Evolutionary conservation across 1,140 invertebrate genomes (phyloP).

Genomic region (Nomia melanderi): DNA sequence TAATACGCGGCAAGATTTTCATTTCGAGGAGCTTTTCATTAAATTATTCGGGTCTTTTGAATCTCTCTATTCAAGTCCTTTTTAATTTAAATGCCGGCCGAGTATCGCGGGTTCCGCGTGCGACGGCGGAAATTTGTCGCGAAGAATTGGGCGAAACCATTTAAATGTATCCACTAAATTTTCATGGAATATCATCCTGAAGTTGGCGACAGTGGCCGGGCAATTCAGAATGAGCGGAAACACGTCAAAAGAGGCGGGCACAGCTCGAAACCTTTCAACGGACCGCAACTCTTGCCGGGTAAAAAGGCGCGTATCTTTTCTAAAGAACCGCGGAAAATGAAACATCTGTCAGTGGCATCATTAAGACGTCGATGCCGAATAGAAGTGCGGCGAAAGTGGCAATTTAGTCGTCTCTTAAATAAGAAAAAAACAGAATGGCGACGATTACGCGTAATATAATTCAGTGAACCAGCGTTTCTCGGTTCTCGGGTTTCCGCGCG

Average conservation of each 20-base stretch:
- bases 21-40: too few species aligned
- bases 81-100: background rate
- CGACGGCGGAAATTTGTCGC: background rate
- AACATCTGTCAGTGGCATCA: conserved; percentile 11
- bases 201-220: background rate
- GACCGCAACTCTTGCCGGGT: background rate
- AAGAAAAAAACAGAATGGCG: background rate
- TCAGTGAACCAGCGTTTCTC: background rate
- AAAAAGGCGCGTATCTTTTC: conserved; percentile 16
- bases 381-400: background rate
- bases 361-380: conserved; percentile 11
- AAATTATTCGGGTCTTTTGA: background rate
- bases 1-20: too few species aligned
- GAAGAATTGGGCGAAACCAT: background rate
- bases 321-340: conserved; percentile 25
- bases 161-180: conserved; percentile 23
- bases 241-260: conserved; percentile 4
- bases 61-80: background rate
- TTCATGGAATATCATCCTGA: background rate
- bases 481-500: background rate
- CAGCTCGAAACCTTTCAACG: conserved; percentile 21
- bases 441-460: background rate
- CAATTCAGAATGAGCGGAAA: conserved; percentile 19
- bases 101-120: background rate
- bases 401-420: conserved; percentile 3